These are phyloP conservation scores for Eurytemora carolleeae DNA, from an alignment of 1,140 invertebrate genomes.

Conservation along the genomic window DNA sequence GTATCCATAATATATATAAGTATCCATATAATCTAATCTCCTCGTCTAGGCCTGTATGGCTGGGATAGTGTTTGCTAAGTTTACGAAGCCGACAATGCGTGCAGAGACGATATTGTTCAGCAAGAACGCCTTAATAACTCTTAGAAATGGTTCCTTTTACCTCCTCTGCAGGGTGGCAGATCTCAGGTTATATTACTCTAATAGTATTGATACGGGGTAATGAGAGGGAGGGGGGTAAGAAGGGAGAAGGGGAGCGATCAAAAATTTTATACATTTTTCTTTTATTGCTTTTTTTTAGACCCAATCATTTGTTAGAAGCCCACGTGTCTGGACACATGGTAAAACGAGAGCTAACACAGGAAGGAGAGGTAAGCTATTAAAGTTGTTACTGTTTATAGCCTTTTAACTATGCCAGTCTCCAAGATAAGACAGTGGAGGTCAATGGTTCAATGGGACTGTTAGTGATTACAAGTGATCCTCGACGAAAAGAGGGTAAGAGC, in stretches of 20 bases:
- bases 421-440: no score
- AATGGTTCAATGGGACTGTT: no score
- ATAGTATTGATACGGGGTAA: no score
- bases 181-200: not conserved
- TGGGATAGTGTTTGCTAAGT: slow-evolving; percentile 84
- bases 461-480: no score
- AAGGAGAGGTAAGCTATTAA: slow-evolving; percentile 64
- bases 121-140: slow-evolving; percentile 73
- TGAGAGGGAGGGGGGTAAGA: not conserved
- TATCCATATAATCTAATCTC: no score
- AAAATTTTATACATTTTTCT: not conserved
- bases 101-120: slow-evolving; percentile 91
- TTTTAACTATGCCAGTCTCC: no score
- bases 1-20: no score
- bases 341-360: slow-evolving; percentile 60
- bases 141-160: slow-evolving; percentile 22
- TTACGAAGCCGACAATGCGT: slow-evolving; percentile 86
- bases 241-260: slow-evolving; percentile 24
- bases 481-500: no score
- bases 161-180: not conserved
- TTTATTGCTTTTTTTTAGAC: not conserved
- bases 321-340: slow-evolving; percentile 77
- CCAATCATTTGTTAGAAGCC: slow-evolving; percentile 58
- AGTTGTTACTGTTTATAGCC: no score
- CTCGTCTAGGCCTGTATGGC: slow-evolving; percentile 56